Base-by-base conservation (phyloP, 64 coral and sea anemone genomes). In the Pocillopora verrucosa region DNA sequence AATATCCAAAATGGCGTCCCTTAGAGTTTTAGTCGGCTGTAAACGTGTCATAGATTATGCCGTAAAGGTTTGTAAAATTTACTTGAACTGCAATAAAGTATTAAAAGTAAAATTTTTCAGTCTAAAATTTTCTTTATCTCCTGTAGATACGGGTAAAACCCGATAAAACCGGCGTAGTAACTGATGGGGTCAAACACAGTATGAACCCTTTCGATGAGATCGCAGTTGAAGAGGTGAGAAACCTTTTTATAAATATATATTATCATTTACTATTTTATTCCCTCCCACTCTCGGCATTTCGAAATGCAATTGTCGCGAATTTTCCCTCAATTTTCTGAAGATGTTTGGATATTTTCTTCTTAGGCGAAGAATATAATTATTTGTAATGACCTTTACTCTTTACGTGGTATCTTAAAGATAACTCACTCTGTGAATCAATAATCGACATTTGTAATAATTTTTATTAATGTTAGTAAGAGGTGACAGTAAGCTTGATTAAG, bases 201-300 rank as follows among this genome's bases (percentile, higher is more conserved):
- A 99, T 99, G 97, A 99, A 99, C 79, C 97, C 97, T 36, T 99
- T 99, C 91, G 97, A 99, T 60, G 97, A 99, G 80, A 99, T 99
- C 57, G 97, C 97, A 25, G 91, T 99, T 5, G 96, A 99, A 95
- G 96, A 99, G 93, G 96, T 98, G 11, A 16, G 34, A 56, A 5
- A 77, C 1, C 51, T 2, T 41, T 56, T 57, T 19, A 3, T 56
- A 15, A 20, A 19, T 22, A 56, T 19, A 10, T 75, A 63, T 63
- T 9, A 15, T 13, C 11, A 9, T 17, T 10, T 69, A 69, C 10
- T 10, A 6, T 9, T 69, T 25, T 13, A n/a, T 69, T 0, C 16
- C 20, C 22, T 24, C 9, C 0, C 4, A 7, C 0, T 7, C 22
- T 20, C 24, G 65, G 16, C 1, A 24, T 69, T 69, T 51, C 41